Evolutionary conservation across 2,888 invertebrate species (phyloP).

Genomic region (Campoplex nolae): DNA sequence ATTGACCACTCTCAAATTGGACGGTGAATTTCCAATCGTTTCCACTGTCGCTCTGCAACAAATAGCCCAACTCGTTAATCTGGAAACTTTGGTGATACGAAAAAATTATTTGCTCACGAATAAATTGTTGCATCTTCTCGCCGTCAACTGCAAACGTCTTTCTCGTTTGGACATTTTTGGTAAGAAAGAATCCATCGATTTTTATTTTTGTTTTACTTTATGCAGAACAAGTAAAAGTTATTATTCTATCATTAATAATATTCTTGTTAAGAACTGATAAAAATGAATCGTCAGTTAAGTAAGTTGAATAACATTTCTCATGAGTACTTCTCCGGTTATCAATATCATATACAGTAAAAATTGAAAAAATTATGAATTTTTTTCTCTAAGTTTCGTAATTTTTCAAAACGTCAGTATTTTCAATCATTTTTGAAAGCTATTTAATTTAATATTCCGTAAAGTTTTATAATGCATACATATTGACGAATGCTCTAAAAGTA

Average conservation of each 20-base stretch:
- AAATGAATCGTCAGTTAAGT: no score
- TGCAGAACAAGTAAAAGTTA: no score
- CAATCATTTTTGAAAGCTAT: no score
- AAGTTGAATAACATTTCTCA: no score
- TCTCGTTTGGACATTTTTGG: slow-evolving; percentile 74
- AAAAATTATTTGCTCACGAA: slow-evolving; percentile 86
- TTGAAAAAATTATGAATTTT: neutral
- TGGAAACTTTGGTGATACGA: slow-evolving; percentile 85
- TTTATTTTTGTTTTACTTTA: neutral
- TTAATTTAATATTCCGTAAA: no score
- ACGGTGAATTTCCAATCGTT: slow-evolving; percentile 78
- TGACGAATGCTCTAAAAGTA: no score
- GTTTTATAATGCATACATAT: no score
- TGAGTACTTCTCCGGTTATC: no score
- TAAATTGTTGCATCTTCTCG: slow-evolving; percentile 85
- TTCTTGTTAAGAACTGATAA: no score
- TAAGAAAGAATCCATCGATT: slow-evolving; percentile 63
- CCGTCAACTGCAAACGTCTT: slow-evolving; percentile 77
- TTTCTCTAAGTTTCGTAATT: neutral
- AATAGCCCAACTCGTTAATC: slow-evolving; percentile 84
- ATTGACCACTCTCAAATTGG: slow-evolving; percentile 75
- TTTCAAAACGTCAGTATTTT: no score
- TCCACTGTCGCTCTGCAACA: slow-evolving; percentile 81
- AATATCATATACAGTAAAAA: no score
- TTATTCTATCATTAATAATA: no score